Conservation (phyloP, 2,797 vertebrate genomes). For the Chloroceryle amazona region DNA sequence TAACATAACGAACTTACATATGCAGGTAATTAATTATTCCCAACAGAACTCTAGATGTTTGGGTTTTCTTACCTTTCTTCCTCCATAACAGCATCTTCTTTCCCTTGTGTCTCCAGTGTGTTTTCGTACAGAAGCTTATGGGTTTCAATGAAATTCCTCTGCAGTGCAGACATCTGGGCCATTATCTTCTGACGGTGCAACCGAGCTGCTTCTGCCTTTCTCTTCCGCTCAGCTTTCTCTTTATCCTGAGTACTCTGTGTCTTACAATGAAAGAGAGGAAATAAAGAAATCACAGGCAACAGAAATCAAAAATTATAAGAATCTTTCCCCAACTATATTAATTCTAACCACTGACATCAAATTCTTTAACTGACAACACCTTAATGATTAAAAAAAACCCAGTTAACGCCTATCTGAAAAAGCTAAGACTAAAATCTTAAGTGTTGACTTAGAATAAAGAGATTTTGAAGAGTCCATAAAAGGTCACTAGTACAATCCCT, state of each 20-base stretch:
- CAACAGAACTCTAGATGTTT: neutral
- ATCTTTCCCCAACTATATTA: neutral
- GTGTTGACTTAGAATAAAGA: neutral
- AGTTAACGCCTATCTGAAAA: neutral
- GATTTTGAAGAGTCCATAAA: neutral
- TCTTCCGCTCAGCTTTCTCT: conserved; percentile 95
- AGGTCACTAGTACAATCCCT: neutral
- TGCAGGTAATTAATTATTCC: neutral
- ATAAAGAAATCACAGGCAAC: neutral
- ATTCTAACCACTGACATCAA: neutral
- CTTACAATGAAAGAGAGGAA: conserved; percentile 35
- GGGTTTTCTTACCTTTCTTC: conserved; percentile 85
- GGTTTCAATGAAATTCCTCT: conserved; percentile 98
- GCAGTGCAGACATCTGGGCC: conserved; percentile 99
- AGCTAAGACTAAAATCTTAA: neutral
- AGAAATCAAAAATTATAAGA: neutral
- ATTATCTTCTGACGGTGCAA: conserved; percentile 98
- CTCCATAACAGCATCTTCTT: conserved; percentile 78
- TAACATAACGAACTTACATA: neutral
- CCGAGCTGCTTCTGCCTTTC: conserved; percentile 96
- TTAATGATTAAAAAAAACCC: neutral
- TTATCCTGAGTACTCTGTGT: conserved; percentile 91
- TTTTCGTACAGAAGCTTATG: conserved; percentile 96
- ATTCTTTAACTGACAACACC: neutral
- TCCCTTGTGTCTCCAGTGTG: conserved; percentile 86